Conservation (phyloP, 2,888 invertebrate genomes). For the Hypena proboscidalis region DNA sequence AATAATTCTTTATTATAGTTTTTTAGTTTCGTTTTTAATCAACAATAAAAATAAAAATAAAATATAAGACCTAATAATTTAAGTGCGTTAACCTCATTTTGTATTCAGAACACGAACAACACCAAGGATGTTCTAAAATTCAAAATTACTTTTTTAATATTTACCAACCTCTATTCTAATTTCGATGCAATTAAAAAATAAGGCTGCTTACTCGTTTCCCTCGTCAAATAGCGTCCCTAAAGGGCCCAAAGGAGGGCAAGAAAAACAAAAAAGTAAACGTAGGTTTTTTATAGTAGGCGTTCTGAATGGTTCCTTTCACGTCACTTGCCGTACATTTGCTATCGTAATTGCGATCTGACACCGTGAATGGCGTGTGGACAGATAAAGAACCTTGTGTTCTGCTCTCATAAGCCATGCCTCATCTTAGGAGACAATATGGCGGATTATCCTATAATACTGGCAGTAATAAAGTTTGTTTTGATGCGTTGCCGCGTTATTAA, state of each 20-base stretch:
- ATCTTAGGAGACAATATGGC: slow-evolving; percentile 33
- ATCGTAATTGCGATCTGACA: slow-evolving; percentile 64
- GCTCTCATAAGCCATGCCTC: slow-evolving; percentile 21
- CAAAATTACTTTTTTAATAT: not conserved
- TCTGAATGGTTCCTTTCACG: slow-evolving; percentile 50
- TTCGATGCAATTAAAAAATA: slow-evolving; percentile 28
- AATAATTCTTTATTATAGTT: too few relatives aligned
- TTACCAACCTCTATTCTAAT: slow-evolving; percentile 11
- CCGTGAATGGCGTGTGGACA: slow-evolving; percentile 52
- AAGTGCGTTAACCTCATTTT: too few relatives aligned
- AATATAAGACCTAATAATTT: too few relatives aligned
- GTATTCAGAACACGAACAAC: too few relatives aligned
- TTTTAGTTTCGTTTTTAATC: too few relatives aligned
- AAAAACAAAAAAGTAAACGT: slow-evolving; percentile 44
- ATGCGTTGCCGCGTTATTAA: not conserved
- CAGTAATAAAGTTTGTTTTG: not conserved
- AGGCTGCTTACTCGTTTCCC: slow-evolving; percentile 24
- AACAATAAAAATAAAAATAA: too few relatives aligned
- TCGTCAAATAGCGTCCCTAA: slow-evolving; percentile 23
- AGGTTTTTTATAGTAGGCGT: slow-evolving; percentile 44
- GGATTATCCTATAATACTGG: slow-evolving; percentile 21
- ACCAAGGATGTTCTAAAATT: too few relatives aligned
- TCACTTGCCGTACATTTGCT: slow-evolving; percentile 52
- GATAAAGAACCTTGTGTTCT: slow-evolving; percentile 44
- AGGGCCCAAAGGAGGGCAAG: slow-evolving; percentile 32